A percentile compares a stretch with the other conserved stretches of the same genome.
These are phyloP conservation scores for Ennomos quercinarius DNA, from an alignment of 2,888 invertebrate genomes.

Conservation along the genomic window DNA sequence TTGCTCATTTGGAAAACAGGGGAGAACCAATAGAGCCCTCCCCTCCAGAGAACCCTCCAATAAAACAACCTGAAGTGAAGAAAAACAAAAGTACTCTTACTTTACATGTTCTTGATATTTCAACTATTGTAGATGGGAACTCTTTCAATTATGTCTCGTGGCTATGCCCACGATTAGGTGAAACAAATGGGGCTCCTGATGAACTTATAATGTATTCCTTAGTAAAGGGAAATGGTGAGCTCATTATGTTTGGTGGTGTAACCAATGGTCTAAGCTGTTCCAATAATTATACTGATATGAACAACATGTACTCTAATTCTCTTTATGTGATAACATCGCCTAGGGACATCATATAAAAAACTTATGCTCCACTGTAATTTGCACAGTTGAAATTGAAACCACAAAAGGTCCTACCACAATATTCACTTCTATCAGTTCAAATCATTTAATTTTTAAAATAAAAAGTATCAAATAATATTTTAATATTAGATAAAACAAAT, in stretches of 20 bases:
- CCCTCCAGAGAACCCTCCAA: constrained; percentile 62
- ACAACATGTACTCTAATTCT: constrained; percentile 90
- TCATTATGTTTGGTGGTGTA: constrained; percentile 98
- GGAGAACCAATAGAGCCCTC: constrained; percentile 60
- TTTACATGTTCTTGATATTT: constrained; percentile 94
- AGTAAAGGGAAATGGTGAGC: constrained; percentile 95
- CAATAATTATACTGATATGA: constrained; percentile 83
- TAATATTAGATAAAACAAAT: no score
- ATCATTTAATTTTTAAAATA: no score
- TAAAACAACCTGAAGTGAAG: constrained; percentile 79
- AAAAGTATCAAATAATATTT: no score
- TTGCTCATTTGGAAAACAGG: constrained; percentile 74
- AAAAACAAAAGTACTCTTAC: constrained; percentile 89
- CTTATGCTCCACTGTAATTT: constrained; percentile 11
- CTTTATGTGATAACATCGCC: constrained; percentile 91
- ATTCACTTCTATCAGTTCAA: no score
- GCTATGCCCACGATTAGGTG: constrained; percentile 88
- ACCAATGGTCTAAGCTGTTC: constrained; percentile 90
- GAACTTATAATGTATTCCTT: constrained; percentile 96
- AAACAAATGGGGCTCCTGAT: constrained; percentile 91
- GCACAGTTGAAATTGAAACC: no score
- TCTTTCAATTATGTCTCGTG: constrained; percentile 88
- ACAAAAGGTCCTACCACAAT: no score
- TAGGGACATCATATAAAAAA: constrained; percentile 87
- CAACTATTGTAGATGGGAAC: constrained; percentile 87